phyloP scores from a whole-genome alignment of 1,140 invertebrate species.

The Pseudachorutes palmiensis region DNA sequence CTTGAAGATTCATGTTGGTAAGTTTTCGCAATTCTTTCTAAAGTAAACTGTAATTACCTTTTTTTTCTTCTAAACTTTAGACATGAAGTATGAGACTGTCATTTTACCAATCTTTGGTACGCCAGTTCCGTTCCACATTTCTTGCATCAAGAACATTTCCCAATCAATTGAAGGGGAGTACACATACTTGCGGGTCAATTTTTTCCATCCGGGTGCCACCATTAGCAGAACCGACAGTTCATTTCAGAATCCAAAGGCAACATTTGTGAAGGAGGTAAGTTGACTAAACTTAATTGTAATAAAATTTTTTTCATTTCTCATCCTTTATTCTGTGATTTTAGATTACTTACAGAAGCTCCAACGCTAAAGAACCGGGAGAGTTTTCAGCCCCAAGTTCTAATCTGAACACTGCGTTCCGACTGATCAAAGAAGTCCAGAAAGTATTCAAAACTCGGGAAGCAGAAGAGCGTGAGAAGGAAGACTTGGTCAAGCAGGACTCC shows the following conservation, averaged over 20 bases:
- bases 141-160: constrained; percentile 97
- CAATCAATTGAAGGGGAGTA: constrained; percentile 98
- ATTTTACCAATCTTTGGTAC: constrained; percentile 93
- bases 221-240: constrained; percentile 75
- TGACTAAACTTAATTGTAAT: not conserved
- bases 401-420: constrained; percentile 87
- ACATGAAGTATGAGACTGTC: constrained; percentile 94
- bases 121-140: constrained; percentile 96
- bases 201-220: constrained; percentile 94
- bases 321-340: constrained; percentile 45
- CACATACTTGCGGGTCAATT: constrained; percentile 97
- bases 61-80: constrained; percentile 46
- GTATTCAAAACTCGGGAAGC: constrained; percentile 96
- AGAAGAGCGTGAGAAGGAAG: constrained; percentile 96
- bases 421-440: constrained; percentile 99
- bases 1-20: constrained; percentile 89
- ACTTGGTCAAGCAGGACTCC: constrained; percentile 97
- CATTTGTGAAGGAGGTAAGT: constrained; percentile 90
- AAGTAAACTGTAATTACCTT: constrained; percentile 21
- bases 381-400: constrained; percentile 89
- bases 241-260: constrained; percentile 91
- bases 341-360: constrained; percentile 92
- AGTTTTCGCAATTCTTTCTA: constrained; percentile 41
- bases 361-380: constrained; percentile 96
- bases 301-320: not conserved